Percentiles rank a stretch among this genome's conserved stretches.
These are phyloP conservation scores for Amphiprion ocellaris DNA, from an alignment of 2,113 vertebrate species.

Conservation along the genomic window DNA sequence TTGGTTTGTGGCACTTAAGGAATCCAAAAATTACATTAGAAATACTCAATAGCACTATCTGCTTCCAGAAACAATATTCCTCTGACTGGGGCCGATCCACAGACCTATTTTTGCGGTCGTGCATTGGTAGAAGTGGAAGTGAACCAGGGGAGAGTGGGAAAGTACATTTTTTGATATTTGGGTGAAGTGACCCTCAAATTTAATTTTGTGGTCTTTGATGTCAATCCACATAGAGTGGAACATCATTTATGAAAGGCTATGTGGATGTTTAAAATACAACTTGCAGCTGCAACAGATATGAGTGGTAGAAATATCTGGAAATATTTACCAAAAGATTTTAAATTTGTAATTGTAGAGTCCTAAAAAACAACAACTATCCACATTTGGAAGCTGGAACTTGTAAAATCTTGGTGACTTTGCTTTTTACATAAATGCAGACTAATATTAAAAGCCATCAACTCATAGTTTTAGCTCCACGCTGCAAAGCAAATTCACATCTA, in stretches of 20 bases:
- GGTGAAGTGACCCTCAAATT: neutral
- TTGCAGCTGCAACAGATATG: too few relatives aligned
- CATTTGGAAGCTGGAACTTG: neutral
- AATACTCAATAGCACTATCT: conserved; percentile 4
- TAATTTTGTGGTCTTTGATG: neutral
- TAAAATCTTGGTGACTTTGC: neutral
- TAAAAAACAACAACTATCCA: neutral
- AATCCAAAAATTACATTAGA: conserved; percentile 40
- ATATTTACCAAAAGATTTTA: neutral
- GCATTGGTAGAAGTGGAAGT: conserved; percentile 4
- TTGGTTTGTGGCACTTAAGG: conserved; percentile 15
- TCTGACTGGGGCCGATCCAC: neutral
- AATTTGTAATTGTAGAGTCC: neutral
- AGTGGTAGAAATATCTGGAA: too few relatives aligned
- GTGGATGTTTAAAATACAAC: neutral
- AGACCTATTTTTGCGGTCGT: conserved; percentile 12
- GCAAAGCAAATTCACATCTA: too few relatives aligned
- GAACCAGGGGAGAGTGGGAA: neutral
- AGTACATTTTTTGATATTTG: neutral
- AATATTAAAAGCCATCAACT: too few relatives aligned
- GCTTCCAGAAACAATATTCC: conserved; percentile 49
- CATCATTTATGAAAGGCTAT: neutral
- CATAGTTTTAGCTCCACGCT: too few relatives aligned
- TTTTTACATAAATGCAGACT: too few relatives aligned
- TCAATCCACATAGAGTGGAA: neutral